A percentile compares a stretch with the other conserved stretches of the same genome.
phyloP scores from a whole-genome alignment of 2,797 vertebrate genomes.

The Acrossocheilus fasciatus region DNA sequence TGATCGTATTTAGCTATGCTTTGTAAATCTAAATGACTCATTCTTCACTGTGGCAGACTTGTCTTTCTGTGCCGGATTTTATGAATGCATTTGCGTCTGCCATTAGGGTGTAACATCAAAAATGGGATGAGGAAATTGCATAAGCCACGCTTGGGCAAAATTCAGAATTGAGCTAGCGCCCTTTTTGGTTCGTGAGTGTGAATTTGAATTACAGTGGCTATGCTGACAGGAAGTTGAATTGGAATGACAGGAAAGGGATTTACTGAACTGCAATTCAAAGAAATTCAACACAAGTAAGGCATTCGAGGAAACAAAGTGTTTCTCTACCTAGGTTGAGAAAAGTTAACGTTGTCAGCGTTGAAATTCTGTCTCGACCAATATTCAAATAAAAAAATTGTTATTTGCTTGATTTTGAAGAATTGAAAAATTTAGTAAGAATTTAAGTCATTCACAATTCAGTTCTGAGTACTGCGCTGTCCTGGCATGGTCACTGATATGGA shows the following conservation, averaged over 20 bases:
- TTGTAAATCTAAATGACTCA: conserved; percentile 54
- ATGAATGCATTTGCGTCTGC: conserved; percentile 14
- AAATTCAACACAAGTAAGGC: background rate
- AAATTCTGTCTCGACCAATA: background rate
- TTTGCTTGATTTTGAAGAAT: no score
- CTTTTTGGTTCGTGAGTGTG: background rate
- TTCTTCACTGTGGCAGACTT: conserved; percentile 40
- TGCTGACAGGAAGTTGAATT: background rate
- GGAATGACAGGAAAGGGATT: background rate
- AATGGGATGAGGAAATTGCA: conserved; percentile 21
- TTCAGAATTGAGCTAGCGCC: background rate
- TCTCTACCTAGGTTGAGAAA: no score
- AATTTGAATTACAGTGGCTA: conserved; percentile 10
- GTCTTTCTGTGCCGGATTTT: conserved; percentile 23
- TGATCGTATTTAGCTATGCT: conserved; percentile 42
- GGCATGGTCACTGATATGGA: background rate
- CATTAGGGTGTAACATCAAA: conserved; percentile 17
- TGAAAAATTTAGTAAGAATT: background rate
- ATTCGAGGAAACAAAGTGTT: conserved; percentile 2
- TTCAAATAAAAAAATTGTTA: background rate
- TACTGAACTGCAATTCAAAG: background rate
- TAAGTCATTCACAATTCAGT: background rate
- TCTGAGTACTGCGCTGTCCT: background rate
- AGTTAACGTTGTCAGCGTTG: background rate
- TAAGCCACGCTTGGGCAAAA: conserved; percentile 8